Percentiles rank a stretch among this genome's conserved stretches.
Conservation (phyloP, 1,140 invertebrate species). For the Scaptomyza graminum region DNA sequence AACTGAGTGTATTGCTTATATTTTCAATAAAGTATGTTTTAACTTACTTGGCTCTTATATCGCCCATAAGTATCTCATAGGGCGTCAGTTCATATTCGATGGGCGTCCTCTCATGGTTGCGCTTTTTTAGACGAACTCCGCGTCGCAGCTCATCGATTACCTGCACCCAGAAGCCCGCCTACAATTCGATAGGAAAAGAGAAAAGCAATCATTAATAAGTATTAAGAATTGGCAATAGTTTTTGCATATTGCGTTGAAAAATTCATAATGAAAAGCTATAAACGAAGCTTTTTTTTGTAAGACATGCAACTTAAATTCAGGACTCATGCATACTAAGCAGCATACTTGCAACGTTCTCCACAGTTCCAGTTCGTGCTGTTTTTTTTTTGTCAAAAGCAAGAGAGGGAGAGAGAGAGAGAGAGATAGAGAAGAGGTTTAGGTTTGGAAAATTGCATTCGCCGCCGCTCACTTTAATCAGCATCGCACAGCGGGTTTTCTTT, state of each 20-base stretch:
- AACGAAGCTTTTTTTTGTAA: no score
- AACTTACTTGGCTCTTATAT: conserved; percentile 92
- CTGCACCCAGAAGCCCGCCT: conserved; percentile 98
- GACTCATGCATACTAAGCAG: conserved; percentile 57
- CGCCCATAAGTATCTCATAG: conserved; percentile 98
- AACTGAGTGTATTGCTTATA: not conserved
- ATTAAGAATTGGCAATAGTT: no score
- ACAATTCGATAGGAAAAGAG: no score
- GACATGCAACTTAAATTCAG: conserved; percentile 2
- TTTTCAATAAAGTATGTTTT: not conserved
- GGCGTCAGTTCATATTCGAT: conserved; percentile 98
- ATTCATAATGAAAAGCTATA: no score
- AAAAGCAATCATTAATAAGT: no score
- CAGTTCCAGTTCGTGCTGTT: conserved; percentile 88
- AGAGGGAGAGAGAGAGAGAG: conserved; percentile 10
- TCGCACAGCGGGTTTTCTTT: conserved; percentile 5
- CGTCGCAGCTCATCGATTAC: conserved; percentile 93
- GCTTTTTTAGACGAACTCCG: conserved; percentile 96
- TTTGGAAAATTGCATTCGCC: conserved; percentile 19
- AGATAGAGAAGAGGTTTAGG: not conserved
- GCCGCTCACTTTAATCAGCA: conserved; percentile 41
- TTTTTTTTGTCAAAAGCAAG: conserved; percentile 13
- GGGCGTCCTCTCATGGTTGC: conserved; percentile 88
- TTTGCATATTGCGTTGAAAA: not conserved
- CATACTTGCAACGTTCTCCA: conserved; percentile 91